phyloP scores from a whole-genome alignment of 1,140 invertebrate species.

The Papilio polytes region DNA sequence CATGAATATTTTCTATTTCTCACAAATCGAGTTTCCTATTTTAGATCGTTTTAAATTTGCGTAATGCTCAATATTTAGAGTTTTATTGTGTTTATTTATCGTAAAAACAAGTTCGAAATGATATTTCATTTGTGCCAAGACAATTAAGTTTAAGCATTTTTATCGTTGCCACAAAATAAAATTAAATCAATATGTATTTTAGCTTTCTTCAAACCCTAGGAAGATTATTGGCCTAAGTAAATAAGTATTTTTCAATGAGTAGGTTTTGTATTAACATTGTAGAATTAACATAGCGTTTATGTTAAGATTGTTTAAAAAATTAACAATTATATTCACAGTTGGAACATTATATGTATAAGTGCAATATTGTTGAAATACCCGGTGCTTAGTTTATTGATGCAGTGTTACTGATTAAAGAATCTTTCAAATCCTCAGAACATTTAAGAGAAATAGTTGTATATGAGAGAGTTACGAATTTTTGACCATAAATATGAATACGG shows the following conservation, averaged over 20 bases:
- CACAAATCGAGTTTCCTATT: constrained; percentile 47
- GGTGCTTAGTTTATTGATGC: constrained; percentile 58
- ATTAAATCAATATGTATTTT: constrained; percentile 50
- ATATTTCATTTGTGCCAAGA: constrained; percentile 80
- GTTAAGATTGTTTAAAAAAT: constrained; percentile 31
- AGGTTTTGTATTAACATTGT: constrained; percentile 74
- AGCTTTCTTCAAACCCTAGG: constrained; percentile 53
- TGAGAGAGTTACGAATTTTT: constrained; percentile 44
- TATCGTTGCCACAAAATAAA: constrained; percentile 60
- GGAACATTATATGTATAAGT: constrained; percentile 47
- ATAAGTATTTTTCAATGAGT: constrained; percentile 75
- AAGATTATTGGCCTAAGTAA: constrained; percentile 77
- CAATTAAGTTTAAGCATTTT: constrained; percentile 71
- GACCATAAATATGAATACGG: constrained; percentile 48
- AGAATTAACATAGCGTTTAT: constrained; percentile 50
- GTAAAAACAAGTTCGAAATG: constrained; percentile 43
- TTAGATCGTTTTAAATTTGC: constrained; percentile 35
- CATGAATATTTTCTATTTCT: constrained; percentile 43
- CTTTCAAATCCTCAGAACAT: constrained; percentile 67
- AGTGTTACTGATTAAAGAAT: constrained; percentile 43
- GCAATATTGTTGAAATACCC: constrained; percentile 60
- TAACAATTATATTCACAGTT: constrained; percentile 48
- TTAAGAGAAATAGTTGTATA: constrained; percentile 53
- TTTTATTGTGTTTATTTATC: constrained; percentile 32
- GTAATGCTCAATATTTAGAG: constrained; percentile 49